phyloP scores from a whole-genome alignment of 2,797 vertebrate species.

The Chiropotes sagulatus region DNA sequence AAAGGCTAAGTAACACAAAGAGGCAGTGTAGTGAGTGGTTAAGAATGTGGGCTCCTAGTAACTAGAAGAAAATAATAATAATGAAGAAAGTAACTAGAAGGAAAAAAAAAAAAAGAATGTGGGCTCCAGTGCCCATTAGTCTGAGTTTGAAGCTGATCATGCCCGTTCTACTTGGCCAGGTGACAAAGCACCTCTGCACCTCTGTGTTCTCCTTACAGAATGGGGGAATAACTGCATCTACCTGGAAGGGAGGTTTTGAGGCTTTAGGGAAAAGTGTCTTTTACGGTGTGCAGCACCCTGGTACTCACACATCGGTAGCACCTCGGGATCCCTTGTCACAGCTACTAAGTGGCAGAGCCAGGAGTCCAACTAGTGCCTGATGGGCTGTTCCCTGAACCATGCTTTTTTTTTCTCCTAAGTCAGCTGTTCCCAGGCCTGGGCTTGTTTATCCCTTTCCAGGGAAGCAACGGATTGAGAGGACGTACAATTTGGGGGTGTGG shows the following conservation, averaged over 20 bases:
- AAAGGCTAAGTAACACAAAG: neutral
- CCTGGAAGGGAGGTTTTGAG: neutral
- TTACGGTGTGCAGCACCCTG: neutral
- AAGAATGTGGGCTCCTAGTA: neutral
- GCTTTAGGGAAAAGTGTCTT: neutral
- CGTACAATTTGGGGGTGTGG: neutral
- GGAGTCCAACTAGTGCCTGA: neutral
- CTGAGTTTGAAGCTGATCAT: neutral
- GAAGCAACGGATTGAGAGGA: neutral
- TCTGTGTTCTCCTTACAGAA: neutral
- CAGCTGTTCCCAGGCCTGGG: neutral
- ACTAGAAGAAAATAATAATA: too few relatives aligned
- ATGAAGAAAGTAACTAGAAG: too few relatives aligned
- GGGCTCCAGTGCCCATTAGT: neutral
- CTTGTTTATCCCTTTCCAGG: neutral
- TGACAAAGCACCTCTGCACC: neutral
- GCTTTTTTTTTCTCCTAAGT: neutral
- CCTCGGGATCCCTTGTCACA: neutral
- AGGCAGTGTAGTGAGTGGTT: neutral
- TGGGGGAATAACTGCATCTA: neutral
- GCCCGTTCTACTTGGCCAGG: neutral
- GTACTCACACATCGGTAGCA: neutral
- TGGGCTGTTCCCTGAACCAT: neutral
- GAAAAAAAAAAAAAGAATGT: neutral
- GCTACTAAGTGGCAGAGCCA: neutral